A percentile compares a stretch with the other conserved stretches of the same genome.
Evolutionary conservation across 2,797 vertebrate genomes (phyloP).

Genomic region (Alfaro cultratus): DNA sequence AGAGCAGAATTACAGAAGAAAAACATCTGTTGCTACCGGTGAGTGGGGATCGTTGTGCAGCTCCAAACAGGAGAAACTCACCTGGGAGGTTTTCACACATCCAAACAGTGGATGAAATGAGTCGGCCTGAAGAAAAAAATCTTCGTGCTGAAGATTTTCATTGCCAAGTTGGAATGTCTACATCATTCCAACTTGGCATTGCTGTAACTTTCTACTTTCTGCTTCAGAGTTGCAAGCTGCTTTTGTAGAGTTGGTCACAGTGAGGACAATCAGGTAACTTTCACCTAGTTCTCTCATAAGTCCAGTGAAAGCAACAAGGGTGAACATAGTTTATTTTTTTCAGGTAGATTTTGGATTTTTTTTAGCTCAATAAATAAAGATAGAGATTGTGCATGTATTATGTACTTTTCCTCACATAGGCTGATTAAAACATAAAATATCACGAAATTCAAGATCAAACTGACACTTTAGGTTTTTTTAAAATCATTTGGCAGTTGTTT

Average conservation of each 20-base stretch:
- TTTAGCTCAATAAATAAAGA: not conserved
- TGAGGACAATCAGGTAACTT: not conserved
- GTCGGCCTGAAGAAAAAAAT: not conserved
- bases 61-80: not conserved
- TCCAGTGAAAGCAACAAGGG: not conserved
- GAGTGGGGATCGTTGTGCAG: not conserved
- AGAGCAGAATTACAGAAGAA: conserved; percentile 1
- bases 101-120: not conserved
- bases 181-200: no score
- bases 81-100: conserved; percentile 4
- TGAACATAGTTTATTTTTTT: not conserved
- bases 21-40: not conserved
- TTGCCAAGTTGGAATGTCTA: no score
- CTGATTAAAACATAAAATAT: not conserved
- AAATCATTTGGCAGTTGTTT: no score
- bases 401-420: not conserved
- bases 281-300: not conserved
- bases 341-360: not conserved
- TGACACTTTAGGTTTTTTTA: no score
- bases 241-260: not conserved
- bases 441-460: no score
- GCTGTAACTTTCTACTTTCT: not conserved
- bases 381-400: no score
- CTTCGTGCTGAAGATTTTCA: no score
- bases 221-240: not conserved